Evolutionary conservation across 2,888 invertebrate species (phyloP).

Genomic region (Oscheius sp.): DNA sequence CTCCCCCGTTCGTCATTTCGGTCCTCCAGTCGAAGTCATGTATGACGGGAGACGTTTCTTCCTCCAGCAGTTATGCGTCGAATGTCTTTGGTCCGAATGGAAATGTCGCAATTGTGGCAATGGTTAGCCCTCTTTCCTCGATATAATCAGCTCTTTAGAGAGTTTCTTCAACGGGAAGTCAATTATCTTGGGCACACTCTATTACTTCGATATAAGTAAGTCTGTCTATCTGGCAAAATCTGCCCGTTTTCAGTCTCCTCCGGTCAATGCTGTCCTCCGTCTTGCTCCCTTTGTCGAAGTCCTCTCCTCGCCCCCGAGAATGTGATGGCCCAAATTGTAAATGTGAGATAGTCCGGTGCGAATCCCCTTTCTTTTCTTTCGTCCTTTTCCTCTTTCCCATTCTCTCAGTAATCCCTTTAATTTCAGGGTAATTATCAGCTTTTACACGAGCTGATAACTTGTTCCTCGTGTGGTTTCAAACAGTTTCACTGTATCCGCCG

Average conservation of each 20-base stretch:
- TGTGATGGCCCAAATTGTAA: constrained; percentile 47
- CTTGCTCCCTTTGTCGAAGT: constrained; percentile 46
- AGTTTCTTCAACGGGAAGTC: constrained; percentile 90
- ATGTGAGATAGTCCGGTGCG: constrained; percentile 40
- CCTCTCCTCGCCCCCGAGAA: constrained; percentile 51
- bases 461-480: constrained; percentile 51
- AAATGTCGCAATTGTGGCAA: constrained; percentile 51
- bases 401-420: not conserved
- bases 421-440: constrained; percentile 57
- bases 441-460: constrained; percentile 52
- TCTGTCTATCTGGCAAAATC: not conserved
- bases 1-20: constrained; percentile 81
- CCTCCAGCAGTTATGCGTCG: constrained; percentile 55
- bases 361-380: not conserved
- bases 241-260: constrained; percentile 81
- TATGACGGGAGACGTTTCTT: constrained; percentile 49
- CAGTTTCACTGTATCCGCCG: constrained; percentile 45
- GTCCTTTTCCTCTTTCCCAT: not conserved
- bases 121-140: constrained; percentile 18
- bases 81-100: constrained; percentile 60
- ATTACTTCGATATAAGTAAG: constrained; percentile 90
- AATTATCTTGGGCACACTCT: constrained; percentile 94
- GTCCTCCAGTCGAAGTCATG: constrained; percentile 42
- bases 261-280: constrained; percentile 79
- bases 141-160: constrained; percentile 74